Conservation (phyloP, 2,888 invertebrate genomes). For the Eilema caniola region DNA sequence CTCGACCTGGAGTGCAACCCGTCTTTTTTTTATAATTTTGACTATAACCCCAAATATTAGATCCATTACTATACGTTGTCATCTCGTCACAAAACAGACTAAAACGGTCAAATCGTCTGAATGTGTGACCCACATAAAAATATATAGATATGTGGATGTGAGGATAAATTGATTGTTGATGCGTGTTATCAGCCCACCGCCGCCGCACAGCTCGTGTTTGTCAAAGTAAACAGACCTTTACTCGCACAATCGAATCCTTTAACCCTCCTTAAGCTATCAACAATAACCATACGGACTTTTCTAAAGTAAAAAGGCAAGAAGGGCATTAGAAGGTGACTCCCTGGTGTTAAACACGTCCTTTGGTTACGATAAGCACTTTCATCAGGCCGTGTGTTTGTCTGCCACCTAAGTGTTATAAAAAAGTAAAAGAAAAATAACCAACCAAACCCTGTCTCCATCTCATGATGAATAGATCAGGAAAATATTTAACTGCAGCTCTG, state of each 20-base stretch:
- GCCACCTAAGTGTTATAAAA: too few species aligned
- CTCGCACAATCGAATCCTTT: background rate
- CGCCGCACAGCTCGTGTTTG: background rate
- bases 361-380: too few species aligned
- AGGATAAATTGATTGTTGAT: constrained; percentile 2
- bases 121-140: background rate
- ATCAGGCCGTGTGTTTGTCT: too few species aligned
- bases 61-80: background rate
- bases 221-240: constrained; percentile 1
- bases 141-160: constrained; percentile 1
- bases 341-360: too few species aligned
- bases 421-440: background rate
- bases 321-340: too few species aligned
- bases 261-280: constrained; percentile 9
- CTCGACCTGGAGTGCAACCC: too few species aligned
- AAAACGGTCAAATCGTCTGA: background rate
- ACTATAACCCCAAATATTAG: too few species aligned
- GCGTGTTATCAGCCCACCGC: background rate
- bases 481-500: background rate
- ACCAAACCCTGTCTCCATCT: background rate
- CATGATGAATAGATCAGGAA: background rate
- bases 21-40: too few species aligned
- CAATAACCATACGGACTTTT: background rate
- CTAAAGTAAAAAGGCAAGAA: background rate
- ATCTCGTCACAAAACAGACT: background rate